Conservation (phyloP, 2,797 vertebrate genomes). For the Gymnoscopelus microlampas region DNA sequence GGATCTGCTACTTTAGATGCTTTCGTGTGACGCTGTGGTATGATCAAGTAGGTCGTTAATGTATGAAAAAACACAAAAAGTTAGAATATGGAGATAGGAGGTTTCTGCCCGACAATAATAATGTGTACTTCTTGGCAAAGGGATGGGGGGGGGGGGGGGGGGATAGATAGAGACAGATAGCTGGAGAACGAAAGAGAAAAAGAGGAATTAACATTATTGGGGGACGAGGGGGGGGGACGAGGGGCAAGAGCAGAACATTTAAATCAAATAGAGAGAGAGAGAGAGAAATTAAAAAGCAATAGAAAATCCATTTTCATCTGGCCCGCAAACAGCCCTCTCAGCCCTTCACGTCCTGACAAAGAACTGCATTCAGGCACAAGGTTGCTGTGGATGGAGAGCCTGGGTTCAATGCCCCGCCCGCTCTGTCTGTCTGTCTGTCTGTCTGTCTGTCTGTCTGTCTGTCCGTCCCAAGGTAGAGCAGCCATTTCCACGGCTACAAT, state of each 20-base stretch:
- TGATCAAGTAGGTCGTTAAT: too few species aligned
- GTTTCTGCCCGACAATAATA: constrained; percentile 1
- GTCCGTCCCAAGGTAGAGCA: constrained; percentile 44
- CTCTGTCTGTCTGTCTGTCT: constrained; percentile 40
- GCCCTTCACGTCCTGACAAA: constrained; percentile 48
- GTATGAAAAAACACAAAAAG: too few species aligned
- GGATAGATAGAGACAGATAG: constrained; percentile 11
- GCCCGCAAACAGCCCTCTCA: constrained; percentile 56
- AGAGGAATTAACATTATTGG: constrained; percentile 20
- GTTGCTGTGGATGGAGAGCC: constrained; percentile 45
- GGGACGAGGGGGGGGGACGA: too few species aligned
- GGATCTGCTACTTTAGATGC: too few species aligned
- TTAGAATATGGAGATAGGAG: background rate
- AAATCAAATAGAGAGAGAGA: background rate
- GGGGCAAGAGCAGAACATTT: too few species aligned
- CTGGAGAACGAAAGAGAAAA: background rate
- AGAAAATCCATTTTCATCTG: constrained; percentile 32
- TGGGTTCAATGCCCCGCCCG: constrained; percentile 47
- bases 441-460: constrained; percentile 40
- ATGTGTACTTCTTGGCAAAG: constrained; percentile 19
- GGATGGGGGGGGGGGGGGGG: constrained; percentile 16
- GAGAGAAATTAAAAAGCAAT: background rate
- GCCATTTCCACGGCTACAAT: constrained; percentile 49
- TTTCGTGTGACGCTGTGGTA: too few species aligned
- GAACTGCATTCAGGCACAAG: constrained; percentile 55